Evolutionary conservation across 2,113 vertebrate genomes (phyloP).

Genomic region (Cyanistes caeruleus): DNA sequence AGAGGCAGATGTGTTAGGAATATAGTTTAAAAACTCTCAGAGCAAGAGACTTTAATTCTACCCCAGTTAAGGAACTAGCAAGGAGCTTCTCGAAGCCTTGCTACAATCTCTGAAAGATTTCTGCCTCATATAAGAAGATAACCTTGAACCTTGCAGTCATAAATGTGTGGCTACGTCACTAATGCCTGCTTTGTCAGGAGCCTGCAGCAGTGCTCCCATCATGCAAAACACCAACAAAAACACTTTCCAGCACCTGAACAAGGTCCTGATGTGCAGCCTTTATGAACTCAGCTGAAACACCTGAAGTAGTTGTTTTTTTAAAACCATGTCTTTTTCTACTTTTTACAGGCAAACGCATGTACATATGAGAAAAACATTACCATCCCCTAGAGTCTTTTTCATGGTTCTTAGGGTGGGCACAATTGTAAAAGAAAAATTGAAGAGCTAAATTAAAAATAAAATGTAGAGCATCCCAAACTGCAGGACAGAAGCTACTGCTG

Average conservation of each 20-base stretch:
- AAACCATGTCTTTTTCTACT: not conserved
- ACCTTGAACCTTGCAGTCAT: constrained; percentile 4
- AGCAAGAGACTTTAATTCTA: not conserved
- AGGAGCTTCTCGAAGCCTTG: not conserved
- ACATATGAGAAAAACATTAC: not conserved
- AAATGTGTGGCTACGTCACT: not conserved
- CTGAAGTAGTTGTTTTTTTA: not conserved
- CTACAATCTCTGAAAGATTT: not conserved
- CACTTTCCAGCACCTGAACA: not conserved
- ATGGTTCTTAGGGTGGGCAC: not conserved
- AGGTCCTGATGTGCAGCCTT: not conserved
- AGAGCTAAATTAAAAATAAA: not conserved
- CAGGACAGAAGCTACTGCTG: not conserved
- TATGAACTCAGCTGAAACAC: not conserved
- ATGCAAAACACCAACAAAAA: not conserved
- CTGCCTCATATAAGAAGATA: not conserved
- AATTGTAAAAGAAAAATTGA: not conserved
- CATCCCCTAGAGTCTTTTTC: not conserved
- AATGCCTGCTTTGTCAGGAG: not conserved
- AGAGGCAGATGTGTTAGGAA: not conserved
- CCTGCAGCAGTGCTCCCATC: not conserved
- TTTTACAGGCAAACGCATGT: not conserved
- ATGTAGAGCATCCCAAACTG: not conserved
- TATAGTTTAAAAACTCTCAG: not conserved
- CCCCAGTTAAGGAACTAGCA: not conserved